Evolutionary conservation across 2,113 vertebrate species (phyloP).

Genomic region (Lasiurus cinereus): DNA sequence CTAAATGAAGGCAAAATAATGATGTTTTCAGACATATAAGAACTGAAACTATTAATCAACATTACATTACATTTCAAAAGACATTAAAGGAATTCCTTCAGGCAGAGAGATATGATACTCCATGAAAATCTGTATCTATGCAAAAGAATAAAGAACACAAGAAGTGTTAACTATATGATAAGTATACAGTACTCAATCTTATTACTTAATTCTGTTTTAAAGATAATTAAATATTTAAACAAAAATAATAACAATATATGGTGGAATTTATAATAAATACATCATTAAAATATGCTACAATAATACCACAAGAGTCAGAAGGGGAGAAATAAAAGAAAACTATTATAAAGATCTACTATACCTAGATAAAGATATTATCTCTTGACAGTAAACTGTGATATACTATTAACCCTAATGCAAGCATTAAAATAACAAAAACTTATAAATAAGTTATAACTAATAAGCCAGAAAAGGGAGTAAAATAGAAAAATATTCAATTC

Average conservation of each 20-base stretch:
- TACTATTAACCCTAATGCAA: background rate
- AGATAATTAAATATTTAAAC: background rate
- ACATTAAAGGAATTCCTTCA: background rate
- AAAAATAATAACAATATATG: background rate
- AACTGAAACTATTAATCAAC: background rate
- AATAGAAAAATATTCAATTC: background rate
- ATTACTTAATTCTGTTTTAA: conserved; percentile 20
- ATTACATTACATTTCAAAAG: background rate
- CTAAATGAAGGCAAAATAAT: background rate
- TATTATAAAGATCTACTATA: background rate
- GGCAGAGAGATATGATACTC: background rate
- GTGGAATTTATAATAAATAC: background rate
- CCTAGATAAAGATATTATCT: background rate
- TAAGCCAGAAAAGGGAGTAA: background rate
- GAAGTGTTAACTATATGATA: background rate
- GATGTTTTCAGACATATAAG: background rate
- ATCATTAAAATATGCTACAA: background rate
- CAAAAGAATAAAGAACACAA: background rate
- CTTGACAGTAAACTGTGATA: background rate
- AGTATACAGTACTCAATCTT: background rate
- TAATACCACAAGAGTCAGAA: background rate
- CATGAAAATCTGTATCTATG: background rate
- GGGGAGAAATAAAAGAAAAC: background rate
- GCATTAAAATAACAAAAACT: background rate
- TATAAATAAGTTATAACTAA: background rate